phyloP scores from a whole-genome alignment of 2,888 invertebrate genomes.

The Drosophila mimica region DNA sequence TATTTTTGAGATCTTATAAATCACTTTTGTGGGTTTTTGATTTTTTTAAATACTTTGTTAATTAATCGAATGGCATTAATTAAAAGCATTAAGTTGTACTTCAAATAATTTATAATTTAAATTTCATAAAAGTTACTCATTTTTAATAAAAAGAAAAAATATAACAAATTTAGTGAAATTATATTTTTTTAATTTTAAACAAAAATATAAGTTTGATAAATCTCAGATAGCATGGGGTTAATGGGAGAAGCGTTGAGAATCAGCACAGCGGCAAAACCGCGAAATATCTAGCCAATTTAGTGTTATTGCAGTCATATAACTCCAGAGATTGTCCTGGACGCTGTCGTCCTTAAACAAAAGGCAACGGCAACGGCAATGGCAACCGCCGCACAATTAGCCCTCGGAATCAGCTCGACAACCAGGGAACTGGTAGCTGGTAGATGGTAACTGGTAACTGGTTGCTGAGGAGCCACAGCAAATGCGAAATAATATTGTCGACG shows the following conservation, averaged over 20 bases:
- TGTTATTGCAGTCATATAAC: constrained; percentile 80
- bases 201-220: constrained; percentile 9
- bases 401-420: constrained; percentile 57
- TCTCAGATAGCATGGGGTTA: constrained; percentile 51
- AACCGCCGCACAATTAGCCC: constrained; percentile 75
- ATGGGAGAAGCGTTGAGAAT: constrained; percentile 35
- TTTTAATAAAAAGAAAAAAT: neutral
- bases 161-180: neutral
- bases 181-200: too few relatives aligned
- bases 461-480: constrained; percentile 44
- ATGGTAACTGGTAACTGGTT: constrained; percentile 34
- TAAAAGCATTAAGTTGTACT: neutral
- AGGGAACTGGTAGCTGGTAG: constrained; percentile 23
- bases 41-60: too few relatives aligned
- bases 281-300: constrained; percentile 80
- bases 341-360: constrained; percentile 48
- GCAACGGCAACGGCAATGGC: constrained; percentile 22
- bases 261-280: constrained; percentile 64
- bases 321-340: constrained; percentile 73
- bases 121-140: too few relatives aligned
- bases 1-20: neutral
- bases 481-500: constrained; percentile 75
- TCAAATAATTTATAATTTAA: neutral
- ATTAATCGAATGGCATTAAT: too few relatives aligned
- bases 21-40: neutral